These are phyloP conservation scores for Lophotriccus pileatus DNA, from an alignment of 2,797 vertebrate species.

Conservation along the genomic window DNA sequence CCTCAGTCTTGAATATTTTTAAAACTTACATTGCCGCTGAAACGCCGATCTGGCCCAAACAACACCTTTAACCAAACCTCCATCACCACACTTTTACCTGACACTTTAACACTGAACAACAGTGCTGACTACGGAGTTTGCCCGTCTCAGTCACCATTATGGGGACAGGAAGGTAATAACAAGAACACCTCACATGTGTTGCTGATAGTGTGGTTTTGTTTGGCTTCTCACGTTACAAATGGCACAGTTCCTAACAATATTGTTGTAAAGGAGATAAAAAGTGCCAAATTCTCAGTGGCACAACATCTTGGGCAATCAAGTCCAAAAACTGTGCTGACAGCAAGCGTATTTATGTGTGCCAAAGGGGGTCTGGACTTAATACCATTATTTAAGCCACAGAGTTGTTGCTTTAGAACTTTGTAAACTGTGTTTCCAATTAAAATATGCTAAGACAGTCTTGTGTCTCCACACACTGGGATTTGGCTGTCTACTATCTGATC, in stretches of 20 bases:
- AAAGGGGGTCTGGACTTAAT: neutral
- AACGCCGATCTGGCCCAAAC: neutral
- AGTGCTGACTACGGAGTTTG: neutral
- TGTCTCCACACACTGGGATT: rapidly evolving
- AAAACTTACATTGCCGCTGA: neutral
- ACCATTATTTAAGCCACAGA: neutral
- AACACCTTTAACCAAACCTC: neutral
- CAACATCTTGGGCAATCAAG: neutral
- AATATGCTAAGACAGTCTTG: neutral
- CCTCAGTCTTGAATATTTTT: neutral
- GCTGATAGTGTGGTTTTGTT: neutral
- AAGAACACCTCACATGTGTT: neutral
- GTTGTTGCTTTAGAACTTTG: neutral
- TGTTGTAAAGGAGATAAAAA: neutral
- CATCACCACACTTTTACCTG: neutral
- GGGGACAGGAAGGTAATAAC: constrained; percentile 30
- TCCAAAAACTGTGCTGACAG: neutral
- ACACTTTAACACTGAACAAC: neutral
- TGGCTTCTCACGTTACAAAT: neutral
- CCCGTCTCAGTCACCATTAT: neutral
- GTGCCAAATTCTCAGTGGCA: neutral
- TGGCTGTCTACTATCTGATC: neutral
- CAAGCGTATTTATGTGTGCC: neutral
- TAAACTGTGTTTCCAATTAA: neutral
- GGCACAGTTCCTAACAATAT: neutral